A percentile compares a stretch with the other conserved stretches of the same genome.
These are phyloP conservation scores for Trachurus trachurus DNA, from an alignment of 2,797 vertebrate species.

Conservation along the genomic window DNA sequence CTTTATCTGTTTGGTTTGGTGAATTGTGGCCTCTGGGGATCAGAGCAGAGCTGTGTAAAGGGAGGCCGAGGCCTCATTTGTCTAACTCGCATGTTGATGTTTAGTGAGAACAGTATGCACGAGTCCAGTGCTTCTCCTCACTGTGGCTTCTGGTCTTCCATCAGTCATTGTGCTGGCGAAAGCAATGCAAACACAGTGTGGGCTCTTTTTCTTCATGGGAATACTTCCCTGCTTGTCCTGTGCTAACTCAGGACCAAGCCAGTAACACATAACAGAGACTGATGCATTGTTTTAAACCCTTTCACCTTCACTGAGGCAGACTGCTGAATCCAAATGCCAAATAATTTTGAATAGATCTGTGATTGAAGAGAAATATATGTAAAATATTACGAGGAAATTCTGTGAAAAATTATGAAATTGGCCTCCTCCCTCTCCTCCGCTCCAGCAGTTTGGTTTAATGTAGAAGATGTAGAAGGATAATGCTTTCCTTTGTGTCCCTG, in stretches of 20 bases:
- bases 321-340: conserved; percentile 34
- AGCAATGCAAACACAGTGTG: conserved; percentile 78
- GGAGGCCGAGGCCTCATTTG: conserved; percentile 72
- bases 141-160: conserved; percentile 82
- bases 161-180: conserved; percentile 79
- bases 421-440: conserved; percentile 28
- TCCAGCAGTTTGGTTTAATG: conserved; percentile 52
- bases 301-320: conserved; percentile 54
- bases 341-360: not conserved
- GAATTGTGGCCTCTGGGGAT: conserved; percentile 47
- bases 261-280: conserved; percentile 66
- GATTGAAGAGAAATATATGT: not conserved
- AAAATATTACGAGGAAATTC: conserved; percentile 33
- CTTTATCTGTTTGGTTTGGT: conserved; percentile 18
- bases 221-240: conserved; percentile 70
- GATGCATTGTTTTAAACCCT: conserved; percentile 74
- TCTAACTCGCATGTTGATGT: conserved; percentile 84
- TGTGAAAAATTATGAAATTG: conserved; percentile 55
- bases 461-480: conserved; percentile 80
- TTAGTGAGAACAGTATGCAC: conserved; percentile 82
- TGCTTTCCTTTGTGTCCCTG: conserved; percentile 85
- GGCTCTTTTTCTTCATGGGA: conserved; percentile 65
- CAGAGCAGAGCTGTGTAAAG: conserved; percentile 24
- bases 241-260: conserved; percentile 67
- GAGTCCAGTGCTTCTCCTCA: conserved; percentile 72